phyloP scores from a whole-genome alignment of 2,888 invertebrate species.

The Drosophila yooni region DNA sequence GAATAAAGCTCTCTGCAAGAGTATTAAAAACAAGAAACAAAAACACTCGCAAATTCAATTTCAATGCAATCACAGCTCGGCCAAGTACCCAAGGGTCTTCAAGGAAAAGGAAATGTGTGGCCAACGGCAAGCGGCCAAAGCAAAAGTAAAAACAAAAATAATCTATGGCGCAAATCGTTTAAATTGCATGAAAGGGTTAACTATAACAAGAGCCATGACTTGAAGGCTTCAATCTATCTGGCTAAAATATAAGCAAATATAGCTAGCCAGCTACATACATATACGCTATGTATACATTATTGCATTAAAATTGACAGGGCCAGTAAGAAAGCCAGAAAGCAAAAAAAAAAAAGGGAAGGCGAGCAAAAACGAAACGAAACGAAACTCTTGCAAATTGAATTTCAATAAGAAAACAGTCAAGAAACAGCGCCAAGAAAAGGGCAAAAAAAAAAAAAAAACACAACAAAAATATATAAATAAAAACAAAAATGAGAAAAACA shows the following conservation, averaged over 20 bases:
- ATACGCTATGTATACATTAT: constrained; percentile 21
- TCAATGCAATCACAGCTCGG: constrained; percentile 64
- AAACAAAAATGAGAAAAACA: constrained; percentile 63
- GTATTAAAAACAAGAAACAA: constrained; percentile 23
- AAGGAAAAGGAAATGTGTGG: constrained; percentile 28
- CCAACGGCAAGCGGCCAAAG: constrained; percentile 21
- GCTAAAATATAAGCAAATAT: constrained; percentile 17
- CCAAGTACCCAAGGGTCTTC: constrained; percentile 7
- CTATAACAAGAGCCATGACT: constrained; percentile 45
- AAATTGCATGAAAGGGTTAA: constrained; percentile 60
- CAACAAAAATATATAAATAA: constrained; percentile 61
- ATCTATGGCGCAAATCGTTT: constrained; percentile 68
- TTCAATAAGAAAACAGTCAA: constrained; percentile 76
- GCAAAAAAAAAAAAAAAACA: constrained; percentile 24
- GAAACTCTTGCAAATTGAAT: constrained; percentile 74
- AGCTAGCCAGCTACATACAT: constrained; percentile 2
- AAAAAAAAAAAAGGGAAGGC: constrained; percentile 1
- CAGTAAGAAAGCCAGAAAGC: constrained; percentile 7
- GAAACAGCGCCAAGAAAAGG: constrained; percentile 58
- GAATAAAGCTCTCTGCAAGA: background rate
- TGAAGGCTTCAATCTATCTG: constrained; percentile 52
- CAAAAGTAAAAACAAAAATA: constrained; percentile 43
- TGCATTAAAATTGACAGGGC: constrained; percentile 41
- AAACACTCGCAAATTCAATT: constrained; percentile 70
- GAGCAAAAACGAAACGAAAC: constrained; percentile 36